These are phyloP conservation scores for Hycleus cichorii DNA, from an alignment of 1,140 invertebrate genomes.

Conservation along the genomic window DNA sequence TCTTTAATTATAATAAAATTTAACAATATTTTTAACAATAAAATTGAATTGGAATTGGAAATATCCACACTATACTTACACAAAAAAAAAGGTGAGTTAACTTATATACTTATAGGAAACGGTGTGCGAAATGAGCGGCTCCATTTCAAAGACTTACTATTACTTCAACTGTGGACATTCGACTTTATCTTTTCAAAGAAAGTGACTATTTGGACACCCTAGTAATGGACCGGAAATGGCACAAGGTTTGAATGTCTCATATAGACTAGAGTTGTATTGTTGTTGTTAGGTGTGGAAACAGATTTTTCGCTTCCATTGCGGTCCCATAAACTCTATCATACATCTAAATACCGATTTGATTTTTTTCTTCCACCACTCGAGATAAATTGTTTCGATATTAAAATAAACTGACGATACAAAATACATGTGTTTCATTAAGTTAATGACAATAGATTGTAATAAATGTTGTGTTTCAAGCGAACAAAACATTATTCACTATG, in stretches of 20 bases:
- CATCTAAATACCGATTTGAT: neutral
- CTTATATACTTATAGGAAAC: slow-evolving; percentile 2
- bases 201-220: slow-evolving; percentile 9
- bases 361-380: neutral
- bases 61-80: neutral
- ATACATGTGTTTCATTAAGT: neutral
- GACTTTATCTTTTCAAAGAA: slow-evolving; percentile 15
- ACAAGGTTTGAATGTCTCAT: slow-evolving; percentile 13
- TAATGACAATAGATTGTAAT: neutral
- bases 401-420: neutral
- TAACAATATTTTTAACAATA: neutral
- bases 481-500: neutral
- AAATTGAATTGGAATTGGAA: slow-evolving; percentile 6
- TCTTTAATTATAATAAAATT: neutral
- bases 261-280: neutral
- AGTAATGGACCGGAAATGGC: slow-evolving; percentile 17
- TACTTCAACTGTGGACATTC: slow-evolving; percentile 5
- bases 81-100: too few species aligned
- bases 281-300: neutral
- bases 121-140: slow-evolving; percentile 12
- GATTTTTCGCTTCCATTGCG: neutral
- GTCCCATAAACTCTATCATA: neutral
- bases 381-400: neutral
- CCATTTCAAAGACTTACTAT: neutral
- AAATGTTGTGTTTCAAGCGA: neutral